Base-by-base conservation (phyloP, 2,113 vertebrate genomes). In the Stictonetta naevosa region DNA sequence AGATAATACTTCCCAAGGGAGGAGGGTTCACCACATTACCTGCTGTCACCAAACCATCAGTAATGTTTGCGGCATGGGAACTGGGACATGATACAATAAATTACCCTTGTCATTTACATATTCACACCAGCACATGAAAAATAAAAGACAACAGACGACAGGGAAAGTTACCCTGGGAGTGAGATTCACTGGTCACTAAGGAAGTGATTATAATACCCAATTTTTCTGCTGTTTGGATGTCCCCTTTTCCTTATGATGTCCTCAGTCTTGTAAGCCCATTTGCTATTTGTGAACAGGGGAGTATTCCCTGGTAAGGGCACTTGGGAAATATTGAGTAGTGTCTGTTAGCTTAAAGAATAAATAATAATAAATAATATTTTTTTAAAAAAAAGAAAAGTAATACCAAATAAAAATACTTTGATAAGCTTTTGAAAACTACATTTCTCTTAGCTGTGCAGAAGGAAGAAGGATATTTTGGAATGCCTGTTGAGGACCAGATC, bases 1-100 rank as follows among this genome's bases (percentile, higher is more conserved):
- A 62, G 56, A 52, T 73, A 88, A 34, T 82, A 46, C 77, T 86
- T 95, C 92, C 69, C 50, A 71, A 67, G 40, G 46, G 68, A 89
- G 29, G 10, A 83, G 34, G 3, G 1, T 21, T 48, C 38, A 53
- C 28, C 29, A 13, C 34, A 40, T 52, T 38, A 31, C 60, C 46
- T 72, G 25, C 29, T 89, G 53, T 33, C 58, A 79, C 58, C 36
- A 82, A 85, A 50, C 66, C 48, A 75, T 68, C 58, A 56, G 63
- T 91, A 78, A 86, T 40, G 20, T 85, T 96, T 87, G 52, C 56
- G 62, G 52, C 18, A 23, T 62, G 53, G 42, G 62, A 76, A 79
- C 23, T 83, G 55, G 7, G 53, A 79, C 36, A 31, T 42, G 29
- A 60, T 67, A 36, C 34, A 75, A 33, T 53, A 87, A 84, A 60